phyloP scores from a whole-genome alignment of 2,888 invertebrate genomes.

The Caenorhabditis becei region DNA sequence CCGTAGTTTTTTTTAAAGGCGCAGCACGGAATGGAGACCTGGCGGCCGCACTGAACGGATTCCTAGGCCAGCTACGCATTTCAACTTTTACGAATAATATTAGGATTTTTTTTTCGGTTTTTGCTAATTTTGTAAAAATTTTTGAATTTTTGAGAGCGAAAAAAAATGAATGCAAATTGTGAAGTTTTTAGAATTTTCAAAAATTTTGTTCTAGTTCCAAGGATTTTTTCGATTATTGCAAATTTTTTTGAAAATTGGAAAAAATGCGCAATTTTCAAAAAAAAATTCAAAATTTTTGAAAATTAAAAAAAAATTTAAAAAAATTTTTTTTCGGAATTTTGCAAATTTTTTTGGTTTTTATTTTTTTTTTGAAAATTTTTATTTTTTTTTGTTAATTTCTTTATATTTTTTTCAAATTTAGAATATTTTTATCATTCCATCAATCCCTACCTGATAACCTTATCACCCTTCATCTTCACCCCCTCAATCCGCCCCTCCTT shows the following conservation, averaged over 20 bases:
- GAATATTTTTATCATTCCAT: no score
- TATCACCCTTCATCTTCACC: conserved; percentile 29
- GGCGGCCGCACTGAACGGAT: no score
- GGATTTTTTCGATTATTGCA: background rate
- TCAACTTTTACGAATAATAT: no score
- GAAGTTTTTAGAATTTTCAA: conserved; percentile 4
- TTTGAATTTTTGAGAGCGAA: background rate
- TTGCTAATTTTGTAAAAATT: background rate
- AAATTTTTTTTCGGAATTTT: conserved; percentile 17
- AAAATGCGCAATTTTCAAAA: no score
- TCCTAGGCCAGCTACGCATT: no score
- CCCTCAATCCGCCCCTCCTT: conserved; percentile 78
- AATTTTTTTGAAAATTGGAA: background rate
- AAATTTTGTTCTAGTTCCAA: no score
- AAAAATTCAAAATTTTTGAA: background rate
- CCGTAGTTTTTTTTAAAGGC: no score
- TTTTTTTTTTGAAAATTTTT: background rate
- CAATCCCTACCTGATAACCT: conserved; percentile 28
- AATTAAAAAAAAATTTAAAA: conserved; percentile 4
- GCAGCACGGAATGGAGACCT: no score
- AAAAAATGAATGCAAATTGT: background rate
- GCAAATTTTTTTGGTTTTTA: background rate
- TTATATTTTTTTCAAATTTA: conserved; percentile 48
- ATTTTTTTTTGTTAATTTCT: background rate
- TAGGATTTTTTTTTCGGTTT: background rate